A percentile compares a stretch with the other conserved stretches of the same genome.
Evolutionary conservation across 2,113 vertebrate genomes (phyloP).

Genomic region (Pontoporia blainvillei): DNA sequence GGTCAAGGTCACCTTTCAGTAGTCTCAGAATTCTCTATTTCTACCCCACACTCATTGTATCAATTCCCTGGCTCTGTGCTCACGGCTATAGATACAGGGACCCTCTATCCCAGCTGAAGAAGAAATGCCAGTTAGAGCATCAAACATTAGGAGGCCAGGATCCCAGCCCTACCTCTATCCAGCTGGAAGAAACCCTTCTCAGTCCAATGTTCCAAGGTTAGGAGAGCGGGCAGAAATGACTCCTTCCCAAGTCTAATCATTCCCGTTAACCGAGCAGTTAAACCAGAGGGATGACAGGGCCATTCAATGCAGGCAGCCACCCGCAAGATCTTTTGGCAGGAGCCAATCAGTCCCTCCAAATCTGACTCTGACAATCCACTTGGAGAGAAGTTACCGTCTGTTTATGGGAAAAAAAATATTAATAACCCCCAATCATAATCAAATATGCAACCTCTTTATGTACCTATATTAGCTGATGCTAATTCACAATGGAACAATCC

Average conservation of each 20-base stretch:
- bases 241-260: background rate
- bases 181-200: background rate
- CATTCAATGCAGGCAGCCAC: background rate
- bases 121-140: background rate
- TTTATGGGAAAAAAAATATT: constrained; percentile 74
- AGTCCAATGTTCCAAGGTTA: background rate
- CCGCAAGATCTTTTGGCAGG: constrained; percentile 41
- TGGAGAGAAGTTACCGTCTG: constrained; percentile 77
- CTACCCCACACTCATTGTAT: background rate
- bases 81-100: fast-evolving
- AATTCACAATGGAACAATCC: constrained; percentile 76
- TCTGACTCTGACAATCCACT: constrained; percentile 66
- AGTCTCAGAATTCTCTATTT: background rate
- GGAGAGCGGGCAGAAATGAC: background rate
- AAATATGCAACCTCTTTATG: constrained; percentile 79
- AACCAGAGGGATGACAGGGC: background rate
- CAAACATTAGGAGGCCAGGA: background rate
- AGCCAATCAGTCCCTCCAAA: constrained; percentile 53
- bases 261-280: background rate
- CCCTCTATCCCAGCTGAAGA: background rate
- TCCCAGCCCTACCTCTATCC: background rate
- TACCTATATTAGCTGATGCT: constrained; percentile 80
- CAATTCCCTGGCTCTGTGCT: background rate
- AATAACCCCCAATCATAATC: constrained; percentile 80
- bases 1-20: no score